Evolutionary conservation across 2,113 vertebrate genomes (phyloP).

Genomic region (Chlorodrepanis virens): DNA sequence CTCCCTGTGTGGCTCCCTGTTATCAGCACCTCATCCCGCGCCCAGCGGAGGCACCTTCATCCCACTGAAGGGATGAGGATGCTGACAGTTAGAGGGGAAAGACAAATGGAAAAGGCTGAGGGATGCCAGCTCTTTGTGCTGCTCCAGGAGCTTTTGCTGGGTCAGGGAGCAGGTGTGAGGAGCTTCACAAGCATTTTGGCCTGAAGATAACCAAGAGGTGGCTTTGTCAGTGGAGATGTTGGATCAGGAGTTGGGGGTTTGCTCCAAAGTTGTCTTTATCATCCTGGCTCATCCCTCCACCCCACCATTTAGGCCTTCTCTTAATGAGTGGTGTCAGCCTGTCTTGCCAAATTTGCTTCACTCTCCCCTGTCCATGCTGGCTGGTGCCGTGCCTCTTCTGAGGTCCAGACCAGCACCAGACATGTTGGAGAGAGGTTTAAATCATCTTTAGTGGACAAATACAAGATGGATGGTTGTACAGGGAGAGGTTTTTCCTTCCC

Average conservation of each 20-base stretch:
- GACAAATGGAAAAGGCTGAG: background rate
- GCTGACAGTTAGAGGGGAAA: background rate
- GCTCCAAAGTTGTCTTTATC: background rate
- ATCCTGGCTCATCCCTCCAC: background rate
- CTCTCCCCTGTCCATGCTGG: accelerated
- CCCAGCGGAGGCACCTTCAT: background rate
- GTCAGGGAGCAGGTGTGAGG: background rate
- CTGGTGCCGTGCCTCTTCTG: background rate
- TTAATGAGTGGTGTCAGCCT: accelerated
- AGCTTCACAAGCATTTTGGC: accelerated
- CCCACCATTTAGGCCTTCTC: background rate
- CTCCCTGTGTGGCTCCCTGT: background rate
- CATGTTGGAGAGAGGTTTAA: background rate
- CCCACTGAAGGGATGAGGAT: background rate
- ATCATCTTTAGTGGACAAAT: background rate
- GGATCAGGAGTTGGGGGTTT: background rate
- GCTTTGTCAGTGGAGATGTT: background rate
- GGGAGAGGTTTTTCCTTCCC: background rate
- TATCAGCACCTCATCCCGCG: background rate
- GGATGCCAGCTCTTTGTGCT: no score
- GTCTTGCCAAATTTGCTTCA: background rate
- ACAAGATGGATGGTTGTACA: background rate
- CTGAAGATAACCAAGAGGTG: background rate
- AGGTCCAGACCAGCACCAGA: background rate
- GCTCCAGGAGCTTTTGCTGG: accelerated